Base-by-base conservation (phyloP, 2,113 vertebrate species). In the Saimiri boliviensis region DNA sequence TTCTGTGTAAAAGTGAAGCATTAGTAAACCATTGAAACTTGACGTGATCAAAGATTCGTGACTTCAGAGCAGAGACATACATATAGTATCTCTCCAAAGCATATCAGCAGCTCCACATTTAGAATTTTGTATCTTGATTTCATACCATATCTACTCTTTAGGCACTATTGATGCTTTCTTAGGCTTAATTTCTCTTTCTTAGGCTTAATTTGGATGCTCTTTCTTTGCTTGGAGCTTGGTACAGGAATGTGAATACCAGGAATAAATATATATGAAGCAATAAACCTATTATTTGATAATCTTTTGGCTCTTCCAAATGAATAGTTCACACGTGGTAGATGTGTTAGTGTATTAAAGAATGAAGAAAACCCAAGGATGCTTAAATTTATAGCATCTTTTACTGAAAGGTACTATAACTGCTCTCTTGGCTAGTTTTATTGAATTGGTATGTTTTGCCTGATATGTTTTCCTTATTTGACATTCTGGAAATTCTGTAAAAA, bases 181-280 rank as follows among this genome's bases (percentile, higher is more conserved):
- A 52, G 52, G 52, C 52, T 52, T 83, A 74, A 45, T 84, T 94
- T 74, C 56, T 37, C 13, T 84, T 77, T 81, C 68, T 91, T 70
- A 71, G 70, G 19, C 63, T 96, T 94, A 60, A 90, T 93, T 90
- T 42, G 60, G 35, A 4, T 71, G n/a, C 49, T 25, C 27, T 20
- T 76, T 89, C 30, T 82, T 88, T 86, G 35, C 21, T 66, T 96
- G 58, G 73, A 91, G 42, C 56, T 97, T 93, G 5, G 32, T 68
- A 32, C 17, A 73, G 47, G 42, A 63, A 58, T 66, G 37, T 52
- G 37, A 92, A 63, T 94, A 80, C 56, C 42, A 79, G 58, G 13
- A 91, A 86, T 52, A 80, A n/a, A 8, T 52, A 30, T 20, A 71
- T 45, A 37, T 74, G 49, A 54, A 74, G 8, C n/a, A 93, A 11